Conservation (phyloP, 1,140 invertebrate species). For the Drosophila arizonae region DNA sequence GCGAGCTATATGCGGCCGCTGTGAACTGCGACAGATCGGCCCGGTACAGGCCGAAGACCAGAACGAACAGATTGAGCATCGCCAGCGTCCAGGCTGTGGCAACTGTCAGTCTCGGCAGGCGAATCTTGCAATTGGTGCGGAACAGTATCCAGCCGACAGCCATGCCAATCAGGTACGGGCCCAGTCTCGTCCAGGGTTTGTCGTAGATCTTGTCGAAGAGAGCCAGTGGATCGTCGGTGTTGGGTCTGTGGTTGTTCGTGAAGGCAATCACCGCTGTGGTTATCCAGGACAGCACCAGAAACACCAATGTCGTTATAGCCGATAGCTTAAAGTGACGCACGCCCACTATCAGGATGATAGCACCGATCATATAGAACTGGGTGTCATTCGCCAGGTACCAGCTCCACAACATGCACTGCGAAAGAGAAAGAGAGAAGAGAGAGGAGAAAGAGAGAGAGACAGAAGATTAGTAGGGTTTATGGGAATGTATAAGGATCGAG, state of each 20-base stretch:
- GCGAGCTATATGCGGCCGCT: constrained; percentile 91
- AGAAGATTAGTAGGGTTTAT: background rate
- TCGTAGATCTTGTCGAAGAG: constrained; percentile 94
- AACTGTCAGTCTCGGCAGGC: constrained; percentile 89
- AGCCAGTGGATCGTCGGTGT: constrained; percentile 90
- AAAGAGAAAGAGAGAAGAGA: background rate
- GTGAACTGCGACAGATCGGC: constrained; percentile 87
- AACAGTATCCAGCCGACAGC: constrained; percentile 91
- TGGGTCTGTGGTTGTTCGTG: constrained; percentile 90
- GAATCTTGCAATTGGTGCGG: constrained; percentile 91
- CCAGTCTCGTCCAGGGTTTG: constrained; percentile 92
- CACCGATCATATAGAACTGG: constrained; percentile 92
- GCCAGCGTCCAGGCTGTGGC: constrained; percentile 88
- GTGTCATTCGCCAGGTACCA: constrained; percentile 95
- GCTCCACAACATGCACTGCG: constrained; percentile 93
- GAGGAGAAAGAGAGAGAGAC: background rate
- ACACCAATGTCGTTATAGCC: constrained; percentile 85
- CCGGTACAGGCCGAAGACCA: constrained; percentile 91
- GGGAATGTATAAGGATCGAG: too few relatives aligned
- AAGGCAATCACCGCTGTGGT: constrained; percentile 92
- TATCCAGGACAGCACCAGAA: constrained; percentile 89
- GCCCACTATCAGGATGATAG: constrained; percentile 89
- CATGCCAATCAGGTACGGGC: constrained; percentile 93
- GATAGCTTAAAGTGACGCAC: constrained; percentile 89
- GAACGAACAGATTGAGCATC: constrained; percentile 86